phyloP scores from a whole-genome alignment of 2,888 invertebrate genomes.

The Linnaemya tessellans region DNA sequence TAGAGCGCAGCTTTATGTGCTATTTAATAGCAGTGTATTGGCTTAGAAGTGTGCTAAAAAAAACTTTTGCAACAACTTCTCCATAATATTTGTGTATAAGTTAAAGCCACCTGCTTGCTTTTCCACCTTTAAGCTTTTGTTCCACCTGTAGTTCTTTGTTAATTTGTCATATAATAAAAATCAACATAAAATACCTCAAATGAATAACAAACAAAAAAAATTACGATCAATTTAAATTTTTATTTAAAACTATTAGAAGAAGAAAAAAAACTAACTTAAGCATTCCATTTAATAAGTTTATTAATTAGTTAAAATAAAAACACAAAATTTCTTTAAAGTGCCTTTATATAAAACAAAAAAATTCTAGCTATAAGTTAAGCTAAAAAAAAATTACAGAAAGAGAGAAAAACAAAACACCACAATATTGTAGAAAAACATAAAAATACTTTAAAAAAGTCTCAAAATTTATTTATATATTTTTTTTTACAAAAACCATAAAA shows the following conservation, averaged over 20 bases:
- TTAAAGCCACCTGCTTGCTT: background rate
- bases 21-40: too few species aligned
- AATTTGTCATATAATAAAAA: slow-evolving; percentile 47
- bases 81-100: too few species aligned
- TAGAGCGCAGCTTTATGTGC: too few species aligned
- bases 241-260: slow-evolving; percentile 24
- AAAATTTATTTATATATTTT: background rate
- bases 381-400: background rate
- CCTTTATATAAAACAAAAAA: slow-evolving; percentile 62
- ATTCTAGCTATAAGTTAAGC: slow-evolving; percentile 50
- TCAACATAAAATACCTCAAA: slow-evolving; percentile 70
- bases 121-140: slow-evolving; percentile 8
- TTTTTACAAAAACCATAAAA: slow-evolving; percentile 30
- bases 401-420: slow-evolving; percentile 22
- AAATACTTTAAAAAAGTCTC: slow-evolving; percentile 55
- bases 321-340: slow-evolving; percentile 66
- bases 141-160: slow-evolving; percentile 2
- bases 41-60: too few species aligned
- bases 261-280: slow-evolving; percentile 42
- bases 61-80: too few species aligned
- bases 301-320: slow-evolving; percentile 35
- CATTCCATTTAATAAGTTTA: slow-evolving; percentile 59
- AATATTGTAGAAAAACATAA: slow-evolving; percentile 1
- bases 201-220: slow-evolving; percentile 46
- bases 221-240: slow-evolving; percentile 51